Percentiles rank a stretch among this genome's conserved stretches.
phyloP scores from a whole-genome alignment of 2,113 vertebrate genomes.

The Clarias gariepinus region DNA sequence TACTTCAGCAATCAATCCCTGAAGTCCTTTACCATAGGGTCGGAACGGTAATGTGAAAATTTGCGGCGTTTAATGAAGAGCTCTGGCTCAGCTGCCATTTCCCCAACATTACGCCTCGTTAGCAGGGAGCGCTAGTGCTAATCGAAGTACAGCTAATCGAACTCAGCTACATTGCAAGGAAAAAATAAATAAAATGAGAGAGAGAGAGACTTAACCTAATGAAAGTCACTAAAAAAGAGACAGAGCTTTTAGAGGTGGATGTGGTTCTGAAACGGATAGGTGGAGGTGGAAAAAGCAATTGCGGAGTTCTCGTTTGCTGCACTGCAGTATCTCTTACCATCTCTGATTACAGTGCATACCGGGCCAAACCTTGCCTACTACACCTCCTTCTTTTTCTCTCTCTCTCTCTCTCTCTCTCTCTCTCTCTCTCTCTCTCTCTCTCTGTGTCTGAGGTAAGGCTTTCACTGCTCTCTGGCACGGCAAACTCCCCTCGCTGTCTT shows the following conservation, averaged over 20 bases:
- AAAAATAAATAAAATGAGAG: background rate
- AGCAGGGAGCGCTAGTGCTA: slow-evolving; percentile 51
- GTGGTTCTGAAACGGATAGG: slow-evolving; percentile 54
- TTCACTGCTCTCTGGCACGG: background rate
- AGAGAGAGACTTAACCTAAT: slow-evolving; percentile 7
- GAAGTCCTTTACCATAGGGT: slow-evolving; percentile 58
- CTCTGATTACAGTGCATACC: slow-evolving; percentile 8
- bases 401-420: slow-evolving; percentile 5
- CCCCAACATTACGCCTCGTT: slow-evolving; percentile 59
- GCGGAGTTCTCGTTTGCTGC: slow-evolving; percentile 21
- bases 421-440: too few species aligned
- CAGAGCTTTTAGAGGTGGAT: slow-evolving; percentile 62
- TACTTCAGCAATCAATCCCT: background rate
- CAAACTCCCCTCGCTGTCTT: background rate
- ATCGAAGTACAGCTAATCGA: slow-evolving; percentile 65
- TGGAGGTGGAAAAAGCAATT: slow-evolving; percentile 10
- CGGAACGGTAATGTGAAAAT: slow-evolving; percentile 59
- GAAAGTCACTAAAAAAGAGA: slow-evolving; percentile 42
- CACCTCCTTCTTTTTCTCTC: background rate
- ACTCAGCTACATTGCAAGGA: slow-evolving; percentile 61
- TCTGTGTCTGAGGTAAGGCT: slow-evolving; percentile 7
- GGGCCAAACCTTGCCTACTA: background rate
- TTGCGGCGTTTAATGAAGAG: slow-evolving; percentile 58
- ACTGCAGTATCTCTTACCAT: slow-evolving; percentile 30
- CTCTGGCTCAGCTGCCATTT: slow-evolving; percentile 59